Conservation (phyloP, 1,140 invertebrate species). For the Aradophagus sp. region DNA sequence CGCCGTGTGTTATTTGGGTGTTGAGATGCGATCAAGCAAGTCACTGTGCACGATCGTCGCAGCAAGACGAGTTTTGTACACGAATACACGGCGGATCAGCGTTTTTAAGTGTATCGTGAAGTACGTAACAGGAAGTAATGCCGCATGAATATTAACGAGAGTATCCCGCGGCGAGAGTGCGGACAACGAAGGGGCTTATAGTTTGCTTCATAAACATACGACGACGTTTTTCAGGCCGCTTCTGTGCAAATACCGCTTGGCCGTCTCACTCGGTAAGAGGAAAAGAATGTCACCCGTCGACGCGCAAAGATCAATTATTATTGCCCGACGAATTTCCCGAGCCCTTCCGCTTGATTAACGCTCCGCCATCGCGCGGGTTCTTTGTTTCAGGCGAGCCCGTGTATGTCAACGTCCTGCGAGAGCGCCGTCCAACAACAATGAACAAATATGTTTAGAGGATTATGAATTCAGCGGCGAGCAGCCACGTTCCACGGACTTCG, state of each 20-base stretch:
- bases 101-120: constrained; percentile 64
- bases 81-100: constrained; percentile 38
- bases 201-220: constrained; percentile 34
- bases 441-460: constrained; percentile 58
- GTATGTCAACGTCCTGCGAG: constrained; percentile 48
- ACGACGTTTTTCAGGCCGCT: constrained; percentile 31
- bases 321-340: too few species aligned
- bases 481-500: constrained; percentile 58
- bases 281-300: too few species aligned
- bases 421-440: constrained; percentile 47
- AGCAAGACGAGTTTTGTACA: constrained; percentile 55
- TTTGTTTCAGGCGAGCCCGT: constrained; percentile 33
- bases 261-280: too few species aligned
- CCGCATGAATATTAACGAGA: constrained; percentile 66
- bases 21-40: constrained; percentile 45
- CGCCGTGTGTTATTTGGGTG: constrained; percentile 22
- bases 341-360: too few species aligned
- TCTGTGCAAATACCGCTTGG: constrained; percentile 27
- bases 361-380: constrained; percentile 14
- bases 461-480: constrained; percentile 56
- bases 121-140: constrained; percentile 68
- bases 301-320: too few species aligned
- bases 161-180: constrained; percentile 58
- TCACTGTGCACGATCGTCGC: constrained; percentile 34
- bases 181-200: constrained; percentile 54